Base-by-base conservation (phyloP, 2,797 vertebrate genomes). In the Falco peregrinus region DNA sequence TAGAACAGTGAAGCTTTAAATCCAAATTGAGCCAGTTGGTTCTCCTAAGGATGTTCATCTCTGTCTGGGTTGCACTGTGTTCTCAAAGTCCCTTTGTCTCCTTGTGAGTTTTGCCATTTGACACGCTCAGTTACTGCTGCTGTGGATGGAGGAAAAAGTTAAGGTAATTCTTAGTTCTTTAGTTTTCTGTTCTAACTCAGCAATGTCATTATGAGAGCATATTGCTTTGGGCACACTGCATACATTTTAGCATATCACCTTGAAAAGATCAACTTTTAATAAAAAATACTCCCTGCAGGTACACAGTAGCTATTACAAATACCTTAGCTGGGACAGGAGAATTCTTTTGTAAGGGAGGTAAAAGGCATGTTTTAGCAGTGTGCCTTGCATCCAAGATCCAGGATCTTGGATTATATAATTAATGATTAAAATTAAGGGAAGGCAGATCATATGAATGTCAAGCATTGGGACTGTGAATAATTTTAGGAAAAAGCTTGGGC, bases 211-310 rank as follows among this genome's bases (percentile, higher is more conserved):
- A 53, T 35, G 75, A 71, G 41, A 91, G 33, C 31, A 5, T 47
- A 47, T 48, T 53, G 82, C 90, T 91, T 77, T 90, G 64, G 85
- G 92, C 78, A 74, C 18, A 24, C 54, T 39, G 82, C 85, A 33
- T 48, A 9, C 3, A 5, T 73, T 92, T 92, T 73, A 82, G 59
- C 16, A 4, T 63, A 82, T 87, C 61, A 25, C 88, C 85, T 95
- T 87, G 90, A 68, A 89, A 93, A 89, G 20, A 92, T 10, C 53
- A 68, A 17, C 35, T 84, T 94, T 31, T n/a, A 47, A n/a, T 93
- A 50, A 83, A 50, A 90, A 77, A 45, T 60, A 10, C 24, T 87
- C 70, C 82, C 87, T 92, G 53, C 35, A 74, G 83, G 37, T 84
- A 22, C 8, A 37, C 31, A 22, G 35, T 78, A 69, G 19, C 51